Evolutionary conservation across 2,113 vertebrate genomes (phyloP).

Genomic region (Charina bottae): DNA sequence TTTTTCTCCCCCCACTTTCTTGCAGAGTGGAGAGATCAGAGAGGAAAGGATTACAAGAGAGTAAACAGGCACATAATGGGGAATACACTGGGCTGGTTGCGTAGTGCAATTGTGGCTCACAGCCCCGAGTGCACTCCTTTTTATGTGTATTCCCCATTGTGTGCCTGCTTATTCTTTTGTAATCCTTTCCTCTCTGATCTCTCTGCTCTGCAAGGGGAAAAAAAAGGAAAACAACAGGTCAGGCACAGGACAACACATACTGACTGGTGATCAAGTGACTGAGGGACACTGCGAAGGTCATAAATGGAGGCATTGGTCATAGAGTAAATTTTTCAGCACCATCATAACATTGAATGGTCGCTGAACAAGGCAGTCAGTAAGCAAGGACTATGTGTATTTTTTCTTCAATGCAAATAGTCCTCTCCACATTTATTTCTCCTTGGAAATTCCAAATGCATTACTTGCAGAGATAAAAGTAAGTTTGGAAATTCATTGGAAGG

Average conservation of each 20-base stretch:
- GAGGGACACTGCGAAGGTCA: background rate
- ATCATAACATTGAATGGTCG: background rate
- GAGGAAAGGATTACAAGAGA: too few relatives aligned
- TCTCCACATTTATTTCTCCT: background rate
- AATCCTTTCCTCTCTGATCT: background rate
- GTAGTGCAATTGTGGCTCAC: background rate
- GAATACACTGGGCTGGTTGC: background rate
- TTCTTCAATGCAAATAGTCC: background rate
- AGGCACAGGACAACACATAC: background rate
- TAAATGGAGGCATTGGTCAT: background rate
- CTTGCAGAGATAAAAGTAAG: background rate
- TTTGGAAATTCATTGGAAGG: background rate
- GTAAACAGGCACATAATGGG: too few relatives aligned
- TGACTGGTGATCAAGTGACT: background rate
- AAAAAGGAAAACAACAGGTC: background rate
- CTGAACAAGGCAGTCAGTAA: background rate
- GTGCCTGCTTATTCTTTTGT: background rate
- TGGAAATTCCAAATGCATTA: background rate
- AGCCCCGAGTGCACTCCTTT: background rate
- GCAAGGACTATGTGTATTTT: background rate
- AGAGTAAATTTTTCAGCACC: background rate
- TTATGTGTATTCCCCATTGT: background rate
- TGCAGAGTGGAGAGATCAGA: too few relatives aligned
- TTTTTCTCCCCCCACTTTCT: too few relatives aligned
- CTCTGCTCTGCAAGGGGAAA: background rate